A percentile compares a stretch with the other conserved stretches of the same genome.
These are phyloP conservation scores for Stegostoma tigrinum DNA, from an alignment of 2,113 vertebrate species.

Conservation along the genomic window DNA sequence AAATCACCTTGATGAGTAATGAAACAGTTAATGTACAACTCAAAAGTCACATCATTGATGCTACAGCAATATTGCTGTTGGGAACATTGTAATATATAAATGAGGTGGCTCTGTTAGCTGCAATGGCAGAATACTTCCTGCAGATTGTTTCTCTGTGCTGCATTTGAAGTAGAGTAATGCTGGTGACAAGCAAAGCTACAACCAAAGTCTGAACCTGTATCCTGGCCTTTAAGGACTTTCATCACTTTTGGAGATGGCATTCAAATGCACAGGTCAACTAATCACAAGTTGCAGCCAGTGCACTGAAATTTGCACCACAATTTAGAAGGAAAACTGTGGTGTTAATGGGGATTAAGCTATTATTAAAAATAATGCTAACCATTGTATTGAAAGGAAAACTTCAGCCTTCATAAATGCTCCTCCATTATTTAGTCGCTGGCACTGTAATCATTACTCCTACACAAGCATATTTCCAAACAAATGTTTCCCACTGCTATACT, in stretches of 20 bases:
- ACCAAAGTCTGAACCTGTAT: neutral
- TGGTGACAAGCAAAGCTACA: neutral
- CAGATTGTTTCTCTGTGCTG: neutral
- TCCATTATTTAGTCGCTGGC: neutral
- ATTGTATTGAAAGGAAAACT: neutral
- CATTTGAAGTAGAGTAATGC: neutral
- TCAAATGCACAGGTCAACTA: neutral
- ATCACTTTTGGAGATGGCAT: neutral
- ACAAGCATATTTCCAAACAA: neutral
- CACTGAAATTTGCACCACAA: neutral
- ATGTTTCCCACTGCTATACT: neutral
- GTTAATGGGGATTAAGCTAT: neutral
- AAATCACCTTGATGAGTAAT: neutral
- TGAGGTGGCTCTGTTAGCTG: neutral
- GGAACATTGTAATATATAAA: neutral
- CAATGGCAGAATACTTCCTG: neutral
- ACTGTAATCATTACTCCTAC: neutral
- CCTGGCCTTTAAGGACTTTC: neutral
- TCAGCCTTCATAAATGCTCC: neutral
- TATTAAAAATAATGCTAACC: neutral
- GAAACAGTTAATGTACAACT: neutral
- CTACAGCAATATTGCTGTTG: neutral
- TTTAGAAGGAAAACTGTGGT: neutral
- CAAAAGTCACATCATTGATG: neutral
- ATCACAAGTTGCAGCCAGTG: neutral